Percentiles rank a stretch among this genome's conserved stretches.
These are phyloP conservation scores for Drosophila buzzatii DNA, from an alignment of 2,888 invertebrate species.

Conservation along the genomic window DNA sequence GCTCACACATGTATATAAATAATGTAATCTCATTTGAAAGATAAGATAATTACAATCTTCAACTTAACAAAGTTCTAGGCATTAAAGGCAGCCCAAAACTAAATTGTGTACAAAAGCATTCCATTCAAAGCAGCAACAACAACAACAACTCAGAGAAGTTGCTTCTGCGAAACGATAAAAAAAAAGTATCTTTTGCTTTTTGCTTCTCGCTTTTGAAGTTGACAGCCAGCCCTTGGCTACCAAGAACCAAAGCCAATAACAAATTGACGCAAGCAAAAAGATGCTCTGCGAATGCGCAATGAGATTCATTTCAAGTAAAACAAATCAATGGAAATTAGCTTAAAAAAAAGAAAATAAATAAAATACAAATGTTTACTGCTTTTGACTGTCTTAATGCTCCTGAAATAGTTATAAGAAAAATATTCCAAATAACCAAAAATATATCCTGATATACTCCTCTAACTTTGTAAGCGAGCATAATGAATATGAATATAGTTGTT, in stretches of 20 bases:
- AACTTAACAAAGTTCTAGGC: slow-evolving; percentile 25
- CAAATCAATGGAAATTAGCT: slow-evolving; percentile 3
- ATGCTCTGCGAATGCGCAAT: slow-evolving; percentile 21
- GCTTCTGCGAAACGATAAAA: slow-evolving; percentile 47
- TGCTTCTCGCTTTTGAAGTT: slow-evolving; percentile 23
- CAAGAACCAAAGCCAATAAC: slow-evolving; percentile 9
- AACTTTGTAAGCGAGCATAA: neutral
- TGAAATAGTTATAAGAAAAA: too few relatives aligned
- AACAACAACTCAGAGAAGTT: slow-evolving; percentile 5
- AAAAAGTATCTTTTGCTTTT: slow-evolving; percentile 27
- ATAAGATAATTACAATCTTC: slow-evolving; percentile 60
- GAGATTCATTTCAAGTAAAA: slow-evolving; percentile 12
- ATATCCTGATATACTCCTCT: neutral
- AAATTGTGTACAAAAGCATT: slow-evolving; percentile 31
- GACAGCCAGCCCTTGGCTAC: slow-evolving; percentile 17
- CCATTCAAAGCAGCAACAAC: slow-evolving; percentile 28
- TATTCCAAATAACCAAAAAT: too few relatives aligned
- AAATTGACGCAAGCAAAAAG: slow-evolving; percentile 8
- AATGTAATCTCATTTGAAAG: slow-evolving; percentile 23
- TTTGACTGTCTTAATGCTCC: neutral
- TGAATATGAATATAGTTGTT: neutral
- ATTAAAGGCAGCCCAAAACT: slow-evolving; percentile 8
- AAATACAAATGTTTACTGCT: neutral
- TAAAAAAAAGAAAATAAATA: neutral
- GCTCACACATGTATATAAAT: slow-evolving; percentile 11